These are phyloP conservation scores for Flabesymbios commensalis DNA, from an alignment of 2,888 invertebrate species.

Conservation along the genomic window DNA sequence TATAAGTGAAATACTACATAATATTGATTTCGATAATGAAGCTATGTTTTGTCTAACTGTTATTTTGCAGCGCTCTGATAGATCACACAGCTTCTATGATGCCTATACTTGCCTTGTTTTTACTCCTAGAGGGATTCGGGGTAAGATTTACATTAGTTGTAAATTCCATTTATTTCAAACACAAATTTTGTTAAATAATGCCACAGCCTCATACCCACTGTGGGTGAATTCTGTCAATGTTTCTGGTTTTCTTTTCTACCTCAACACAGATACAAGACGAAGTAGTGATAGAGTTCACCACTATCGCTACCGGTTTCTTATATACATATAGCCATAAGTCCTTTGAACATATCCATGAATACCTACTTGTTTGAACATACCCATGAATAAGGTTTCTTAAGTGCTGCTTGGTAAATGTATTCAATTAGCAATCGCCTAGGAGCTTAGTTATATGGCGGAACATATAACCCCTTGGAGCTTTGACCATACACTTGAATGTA, in stretches of 20 bases:
- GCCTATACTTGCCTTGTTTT: constrained; percentile 32
- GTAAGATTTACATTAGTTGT: constrained; percentile 26
- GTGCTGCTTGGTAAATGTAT: too few relatives aligned
- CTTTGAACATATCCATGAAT: too few relatives aligned
- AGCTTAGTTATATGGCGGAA: too few relatives aligned
- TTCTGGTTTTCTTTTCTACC: not conserved
- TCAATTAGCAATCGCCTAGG: too few relatives aligned
- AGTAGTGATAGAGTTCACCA: too few relatives aligned
- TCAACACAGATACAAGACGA: not conserved
- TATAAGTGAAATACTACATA: too few relatives aligned
- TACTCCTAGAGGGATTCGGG: constrained; percentile 38
- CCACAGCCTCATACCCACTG: not conserved
- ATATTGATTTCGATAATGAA: not conserved
- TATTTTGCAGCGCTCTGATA: constrained; percentile 33
- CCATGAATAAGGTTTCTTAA: too few relatives aligned
- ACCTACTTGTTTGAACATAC: too few relatives aligned
- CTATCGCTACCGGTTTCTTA: too few relatives aligned
- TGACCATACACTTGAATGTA: too few relatives aligned
- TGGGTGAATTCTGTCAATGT: not conserved
- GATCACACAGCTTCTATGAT: constrained; percentile 29
- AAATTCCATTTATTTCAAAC: not conserved
- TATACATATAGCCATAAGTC: too few relatives aligned
- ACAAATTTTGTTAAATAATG: not conserved
- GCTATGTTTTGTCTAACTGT: not conserved
- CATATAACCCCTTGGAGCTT: too few relatives aligned